These are phyloP conservation scores for Hippolais icterina DNA, from an alignment of 2,113 vertebrate genomes.

Conservation along the genomic window DNA sequence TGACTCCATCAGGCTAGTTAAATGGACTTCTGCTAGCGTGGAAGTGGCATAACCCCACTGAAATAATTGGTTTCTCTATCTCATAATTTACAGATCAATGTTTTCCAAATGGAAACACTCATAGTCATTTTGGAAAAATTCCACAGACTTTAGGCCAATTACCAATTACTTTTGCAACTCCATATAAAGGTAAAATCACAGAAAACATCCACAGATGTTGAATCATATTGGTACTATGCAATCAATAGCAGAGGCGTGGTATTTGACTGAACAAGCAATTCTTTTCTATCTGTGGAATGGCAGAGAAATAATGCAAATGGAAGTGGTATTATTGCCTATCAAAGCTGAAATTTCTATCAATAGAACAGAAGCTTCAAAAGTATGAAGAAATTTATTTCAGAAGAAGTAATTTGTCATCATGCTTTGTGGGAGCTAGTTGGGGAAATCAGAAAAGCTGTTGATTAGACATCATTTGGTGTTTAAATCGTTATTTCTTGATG, in stretches of 20 bases:
- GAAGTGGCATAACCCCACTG: neutral
- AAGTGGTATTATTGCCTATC: neutral
- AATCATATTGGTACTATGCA: neutral
- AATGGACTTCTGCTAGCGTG: neutral
- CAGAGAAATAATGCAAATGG: neutral
- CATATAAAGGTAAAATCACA: neutral
- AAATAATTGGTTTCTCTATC: neutral
- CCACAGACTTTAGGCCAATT: neutral
- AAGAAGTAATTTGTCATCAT: neutral
- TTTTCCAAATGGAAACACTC: neutral
- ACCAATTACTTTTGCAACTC: neutral
- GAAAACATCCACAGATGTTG: neutral
- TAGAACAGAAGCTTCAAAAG: neutral
- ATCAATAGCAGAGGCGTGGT: neutral
- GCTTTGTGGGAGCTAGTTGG: neutral
- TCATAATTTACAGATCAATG: neutral
- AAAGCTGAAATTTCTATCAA: neutral
- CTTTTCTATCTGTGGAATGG: neutral
- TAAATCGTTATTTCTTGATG: neutral
- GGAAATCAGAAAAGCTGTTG: neutral
- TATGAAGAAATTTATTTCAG: neutral
- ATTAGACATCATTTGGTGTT: neutral
- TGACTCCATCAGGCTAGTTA: neutral
- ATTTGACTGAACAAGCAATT: neutral
- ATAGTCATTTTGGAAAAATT: neutral